Evolutionary conservation across 1,140 invertebrate genomes (phyloP).

Genomic region (Caenorhabditis remanei): DNA sequence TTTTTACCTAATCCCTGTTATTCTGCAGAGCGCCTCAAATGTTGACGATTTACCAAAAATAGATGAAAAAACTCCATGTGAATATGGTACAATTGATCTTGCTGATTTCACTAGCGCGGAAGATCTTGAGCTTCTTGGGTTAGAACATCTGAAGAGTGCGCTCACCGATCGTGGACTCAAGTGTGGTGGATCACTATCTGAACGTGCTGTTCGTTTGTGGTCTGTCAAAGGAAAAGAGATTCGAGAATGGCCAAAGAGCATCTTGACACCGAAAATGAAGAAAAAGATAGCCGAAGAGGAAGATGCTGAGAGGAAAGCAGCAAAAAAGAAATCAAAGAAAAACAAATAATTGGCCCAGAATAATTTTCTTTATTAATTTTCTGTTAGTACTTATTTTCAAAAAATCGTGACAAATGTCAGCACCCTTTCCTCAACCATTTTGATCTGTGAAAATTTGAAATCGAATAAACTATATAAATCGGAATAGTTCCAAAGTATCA

Average conservation of each 20-base stretch:
- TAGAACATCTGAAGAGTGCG: conserved; percentile 70
- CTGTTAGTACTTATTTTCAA: not conserved
- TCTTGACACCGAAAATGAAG: conserved; percentile 66
- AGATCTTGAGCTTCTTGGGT: conserved; percentile 67
- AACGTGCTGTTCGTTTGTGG: conserved; percentile 70
- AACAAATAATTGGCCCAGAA: not conserved
- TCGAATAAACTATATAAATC: too few species aligned
- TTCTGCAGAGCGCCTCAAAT: conserved; percentile 8
- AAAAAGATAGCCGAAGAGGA: conserved; percentile 68
- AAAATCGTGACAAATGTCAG: not conserved
- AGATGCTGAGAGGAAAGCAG: conserved; percentile 61
- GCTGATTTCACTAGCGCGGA: conserved; percentile 35
- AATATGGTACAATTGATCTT: conserved; percentile 60
- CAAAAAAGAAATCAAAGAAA: conserved; percentile 61
- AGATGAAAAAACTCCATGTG: conserved; percentile 15
- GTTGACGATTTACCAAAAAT: conserved; percentile 23
- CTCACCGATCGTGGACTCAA: conserved; percentile 70
- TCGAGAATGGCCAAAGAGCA: conserved; percentile 69
- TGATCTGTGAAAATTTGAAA: conserved; percentile 21
- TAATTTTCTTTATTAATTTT: conserved; percentile 2
- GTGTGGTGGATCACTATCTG: conserved; percentile 69
- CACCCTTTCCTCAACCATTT: not conserved
- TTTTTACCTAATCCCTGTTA: not conserved
- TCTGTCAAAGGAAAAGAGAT: conserved; percentile 67
- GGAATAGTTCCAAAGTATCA: too few species aligned